Conservation (phyloP, 2,113 vertebrate species). For the Lanius ludovicianus region DNA sequence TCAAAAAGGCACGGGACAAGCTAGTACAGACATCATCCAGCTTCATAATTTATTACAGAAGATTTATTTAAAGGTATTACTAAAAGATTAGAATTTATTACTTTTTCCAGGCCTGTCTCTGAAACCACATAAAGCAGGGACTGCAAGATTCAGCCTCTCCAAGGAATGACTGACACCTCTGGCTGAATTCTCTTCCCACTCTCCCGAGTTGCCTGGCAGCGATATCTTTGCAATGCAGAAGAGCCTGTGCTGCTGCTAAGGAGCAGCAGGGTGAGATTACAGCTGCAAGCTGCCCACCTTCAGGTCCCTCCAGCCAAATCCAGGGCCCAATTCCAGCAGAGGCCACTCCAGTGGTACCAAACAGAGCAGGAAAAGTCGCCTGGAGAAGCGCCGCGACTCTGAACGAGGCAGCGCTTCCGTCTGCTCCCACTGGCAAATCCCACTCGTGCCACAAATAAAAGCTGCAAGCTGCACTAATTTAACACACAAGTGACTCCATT, state of each 20-base stretch:
- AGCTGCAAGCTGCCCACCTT: slow-evolving; percentile 10
- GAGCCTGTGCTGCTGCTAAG: neutral
- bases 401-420: neutral
- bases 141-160: neutral
- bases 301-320: neutral
- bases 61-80: neutral
- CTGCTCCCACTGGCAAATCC: neutral
- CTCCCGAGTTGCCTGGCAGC: slow-evolving; percentile 56
- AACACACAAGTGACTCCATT: slow-evolving; percentile 5
- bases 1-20: neutral
- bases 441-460: slow-evolving; percentile 12
- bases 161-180: slow-evolving; percentile 22
- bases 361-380: rapidly evolving
- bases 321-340: neutral
- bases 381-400: rapidly evolving
- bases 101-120: neutral
- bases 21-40: neutral
- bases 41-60: neutral
- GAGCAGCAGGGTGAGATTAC: neutral
- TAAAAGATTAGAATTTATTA: neutral
- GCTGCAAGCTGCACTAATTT: neutral
- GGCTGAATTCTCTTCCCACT: slow-evolving; percentile 29
- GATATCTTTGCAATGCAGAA: slow-evolving; percentile 23
- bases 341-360: neutral
- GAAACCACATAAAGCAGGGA: neutral